Evolutionary conservation across 2,797 vertebrate genomes (phyloP), one percentile per base, ranked within the genome.

Genomic region (Ataeniobius toweri): DNA sequence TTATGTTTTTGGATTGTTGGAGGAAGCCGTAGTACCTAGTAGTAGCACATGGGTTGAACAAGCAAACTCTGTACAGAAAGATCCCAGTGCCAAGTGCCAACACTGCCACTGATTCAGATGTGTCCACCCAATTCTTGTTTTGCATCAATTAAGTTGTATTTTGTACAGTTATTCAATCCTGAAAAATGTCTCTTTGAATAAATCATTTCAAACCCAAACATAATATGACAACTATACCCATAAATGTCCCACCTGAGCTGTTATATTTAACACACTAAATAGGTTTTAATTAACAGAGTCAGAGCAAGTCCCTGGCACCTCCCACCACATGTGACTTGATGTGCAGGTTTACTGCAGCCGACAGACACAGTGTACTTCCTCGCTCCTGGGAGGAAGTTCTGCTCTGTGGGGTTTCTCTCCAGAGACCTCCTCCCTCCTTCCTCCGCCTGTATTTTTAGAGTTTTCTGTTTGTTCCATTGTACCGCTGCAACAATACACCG

Each of bases 401-500:
- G 72, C 80, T 50, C 26, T 44, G 71, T 2, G 31, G 58, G 26
- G 73, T 22, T 78, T 75, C 55, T 74, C 82, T 46, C 70, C 68
- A 53, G 83, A 78, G 83, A 80, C 41, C 50, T 68, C 65, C 80
- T 6, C 71, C 59, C 77, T 70, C 63, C 84, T 85, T 85, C 87
- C 85, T 85, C 71, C 50, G 71, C 50, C 80, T 83, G 76, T 89
- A 89, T 90, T 90, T 90, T 83, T 88, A 91, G 84, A 65, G 75
- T 44, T 83, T 77, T 82, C 70, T 85, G 80, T 90, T 85, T 91
- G 90, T 88, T 83, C 86, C 58, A 84, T 89, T 89, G 90, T 90
- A 74, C 39, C 48, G 2, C 75, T 58, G 22, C 69, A 85, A 90
- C 87, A 88, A 84, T 85, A 74, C 78, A 79, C 82, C 75, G 78